phyloP scores from a whole-genome alignment of 2,797 vertebrate genomes.

The Anolis apletophallus region DNA sequence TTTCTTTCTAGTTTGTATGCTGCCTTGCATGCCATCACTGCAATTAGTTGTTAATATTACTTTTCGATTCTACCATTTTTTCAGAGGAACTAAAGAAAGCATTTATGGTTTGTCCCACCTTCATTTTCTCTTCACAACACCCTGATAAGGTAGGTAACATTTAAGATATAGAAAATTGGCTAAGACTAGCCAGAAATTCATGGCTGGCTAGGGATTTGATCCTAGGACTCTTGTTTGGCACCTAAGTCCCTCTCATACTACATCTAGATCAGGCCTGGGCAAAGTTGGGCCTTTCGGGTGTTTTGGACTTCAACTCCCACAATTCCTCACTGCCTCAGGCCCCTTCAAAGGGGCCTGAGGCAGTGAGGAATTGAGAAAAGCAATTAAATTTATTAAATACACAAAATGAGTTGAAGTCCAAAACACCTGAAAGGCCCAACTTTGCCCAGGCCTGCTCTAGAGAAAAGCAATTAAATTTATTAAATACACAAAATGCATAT shows the following conservation, averaged over 20 bases:
- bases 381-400: too few species aligned
- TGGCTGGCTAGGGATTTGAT: neutral
- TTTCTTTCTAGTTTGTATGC: neutral
- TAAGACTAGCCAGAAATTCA: neutral
- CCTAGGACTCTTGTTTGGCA: neutral
- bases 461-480: neutral
- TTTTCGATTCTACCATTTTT: neutral
- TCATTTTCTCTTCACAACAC: neutral
- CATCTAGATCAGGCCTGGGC: too few species aligned
- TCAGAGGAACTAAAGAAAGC: neutral
- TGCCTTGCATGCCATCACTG: neutral
- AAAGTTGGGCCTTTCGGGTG: too few species aligned
- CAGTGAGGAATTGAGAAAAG: too few species aligned
- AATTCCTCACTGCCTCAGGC: too few species aligned
- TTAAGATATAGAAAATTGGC: neutral
- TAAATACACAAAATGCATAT: neutral
- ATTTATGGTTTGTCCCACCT: too few species aligned
- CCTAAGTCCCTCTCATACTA: neutral
- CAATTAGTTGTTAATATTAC: neutral
- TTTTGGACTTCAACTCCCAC: too few species aligned
- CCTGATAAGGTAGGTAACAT: neutral
- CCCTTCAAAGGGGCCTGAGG: too few species aligned
- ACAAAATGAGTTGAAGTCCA: too few species aligned
- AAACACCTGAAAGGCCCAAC: too few species aligned
- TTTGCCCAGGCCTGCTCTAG: too few species aligned